These are phyloP conservation scores for Pangasius mekongensis DNA, from an alignment of 2,797 vertebrate genomes.

Conservation along the genomic window DNA sequence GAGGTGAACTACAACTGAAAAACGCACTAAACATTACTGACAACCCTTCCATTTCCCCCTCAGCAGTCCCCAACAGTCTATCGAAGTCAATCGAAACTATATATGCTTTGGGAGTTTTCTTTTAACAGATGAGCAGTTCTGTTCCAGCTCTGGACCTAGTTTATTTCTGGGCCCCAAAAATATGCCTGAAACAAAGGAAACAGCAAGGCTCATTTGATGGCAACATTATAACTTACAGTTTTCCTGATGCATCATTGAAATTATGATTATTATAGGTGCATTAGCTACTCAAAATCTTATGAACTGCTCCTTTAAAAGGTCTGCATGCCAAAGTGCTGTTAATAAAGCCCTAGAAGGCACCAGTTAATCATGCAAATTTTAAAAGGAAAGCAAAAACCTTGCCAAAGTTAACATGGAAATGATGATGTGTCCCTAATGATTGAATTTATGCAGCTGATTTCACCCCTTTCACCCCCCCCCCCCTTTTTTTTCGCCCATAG, in stretches of 20 bases:
- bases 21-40: not conserved
- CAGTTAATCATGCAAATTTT: not conserved
- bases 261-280: not conserved
- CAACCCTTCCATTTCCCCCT: not conserved
- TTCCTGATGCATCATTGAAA: not conserved
- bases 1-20: not conserved
- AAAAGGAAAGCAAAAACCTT: not conserved
- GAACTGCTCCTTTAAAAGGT: not conserved
- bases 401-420: no score
- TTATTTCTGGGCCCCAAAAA: not conserved
- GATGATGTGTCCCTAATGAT: not conserved
- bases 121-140: not conserved
- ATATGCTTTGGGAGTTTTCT: not conserved
- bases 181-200: not conserved
- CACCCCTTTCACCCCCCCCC: fast-evolving
- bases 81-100: not conserved
- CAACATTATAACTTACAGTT: not conserved
- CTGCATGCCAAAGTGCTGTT: not conserved
- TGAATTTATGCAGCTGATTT: not conserved
- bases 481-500: conserved; percentile 55
- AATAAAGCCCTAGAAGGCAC: no score
- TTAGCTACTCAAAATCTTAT: not conserved
- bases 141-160: not conserved
- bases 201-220: not conserved
- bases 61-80: not conserved